phyloP scores from a whole-genome alignment of 2,797 vertebrate genomes.

The Gallinago solitaria region DNA sequence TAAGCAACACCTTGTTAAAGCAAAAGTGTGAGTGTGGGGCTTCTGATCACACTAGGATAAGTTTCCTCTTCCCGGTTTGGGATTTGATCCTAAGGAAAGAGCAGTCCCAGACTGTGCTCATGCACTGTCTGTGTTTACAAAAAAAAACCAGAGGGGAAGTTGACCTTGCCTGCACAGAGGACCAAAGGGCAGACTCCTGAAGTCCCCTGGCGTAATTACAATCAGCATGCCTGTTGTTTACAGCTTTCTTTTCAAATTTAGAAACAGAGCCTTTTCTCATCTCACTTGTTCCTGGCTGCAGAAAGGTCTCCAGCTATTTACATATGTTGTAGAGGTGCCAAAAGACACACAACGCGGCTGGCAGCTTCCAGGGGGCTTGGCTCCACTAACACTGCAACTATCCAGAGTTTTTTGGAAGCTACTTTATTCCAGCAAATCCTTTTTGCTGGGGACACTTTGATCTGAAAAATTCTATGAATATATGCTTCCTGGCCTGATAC shows the following conservation, averaged over 20 bases:
- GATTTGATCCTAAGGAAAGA: neutral
- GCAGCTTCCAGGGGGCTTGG: slow-evolving; percentile 38
- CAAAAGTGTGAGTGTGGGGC: neutral
- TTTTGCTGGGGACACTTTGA: neutral
- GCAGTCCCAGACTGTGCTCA: neutral
- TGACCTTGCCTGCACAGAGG: slow-evolving; percentile 14
- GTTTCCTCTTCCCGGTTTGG: neutral
- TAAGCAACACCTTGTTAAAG: neutral
- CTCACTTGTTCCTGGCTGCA: slow-evolving; percentile 40
- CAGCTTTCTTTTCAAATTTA: slow-evolving; percentile 68
- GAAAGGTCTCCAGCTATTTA: slow-evolving; percentile 43
- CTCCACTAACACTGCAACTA: neutral
- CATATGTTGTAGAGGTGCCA: slow-evolving; percentile 23
- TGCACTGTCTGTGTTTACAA: neutral
- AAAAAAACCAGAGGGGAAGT: slow-evolving; percentile 10
- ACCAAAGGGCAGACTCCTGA: slow-evolving; percentile 11
- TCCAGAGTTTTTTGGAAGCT: slow-evolving; percentile 16
- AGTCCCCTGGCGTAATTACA: neutral
- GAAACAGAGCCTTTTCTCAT: slow-evolving; percentile 53
- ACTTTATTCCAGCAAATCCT: neutral
- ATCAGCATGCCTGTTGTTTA: slow-evolving; percentile 28
- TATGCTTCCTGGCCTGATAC: neutral
- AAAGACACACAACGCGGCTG: neutral
- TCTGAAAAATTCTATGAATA: neutral
- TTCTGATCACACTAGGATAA: neutral